Evolutionary conservation across 2,113 vertebrate species (phyloP), one percentile per base, ranked within the genome.

Genomic region (Spheniscus mendiculus): DNA sequence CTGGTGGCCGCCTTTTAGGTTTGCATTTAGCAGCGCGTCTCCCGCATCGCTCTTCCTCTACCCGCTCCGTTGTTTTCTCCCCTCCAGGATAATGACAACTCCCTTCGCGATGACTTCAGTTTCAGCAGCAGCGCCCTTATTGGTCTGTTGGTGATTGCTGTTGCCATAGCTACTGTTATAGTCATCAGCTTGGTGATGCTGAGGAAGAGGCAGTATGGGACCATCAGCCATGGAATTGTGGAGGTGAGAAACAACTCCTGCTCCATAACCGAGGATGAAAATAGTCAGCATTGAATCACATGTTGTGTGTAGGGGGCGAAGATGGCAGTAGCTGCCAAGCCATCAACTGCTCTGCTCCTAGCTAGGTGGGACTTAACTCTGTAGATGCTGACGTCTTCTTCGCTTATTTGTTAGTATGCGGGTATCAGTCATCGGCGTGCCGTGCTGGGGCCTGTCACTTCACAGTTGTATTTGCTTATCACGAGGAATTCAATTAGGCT

Each of bases 181-280:
- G 99, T 99, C 93, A 99, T 99, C 98, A 99, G 99, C 95, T 98
- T 99, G 97, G 99, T 99, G 98, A 98, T 99, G 97, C 98, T 99
- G 98, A 99, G 99, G 98, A 99, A 99, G 98, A 98, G 99, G 96
- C 99, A 99, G 89, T 99, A 99, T 2, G 99, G 99, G 74, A 99
- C 99, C 96, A 99, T 99, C 98, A 99, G 99, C 96, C 99, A 99
- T 9, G 99, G 99, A 52, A 99, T 99, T 53, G 99, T 99, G 98
- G 99, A 99, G 99, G 99, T 99, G 93, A 98, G 99, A 92, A 78
- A 89, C 40, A n/a, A 26, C 77, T 86, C 76, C 84, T 30, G 84
- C 73, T 95, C 82, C 55, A 0, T 58, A 53, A n/a, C 29, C 0
- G 1, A n/a, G 81, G 69, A 83, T n/a, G 89, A 53, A 91, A 96